Conservation (phyloP, 1,140 invertebrate genomes). For the Drosophila watanabei region DNA sequence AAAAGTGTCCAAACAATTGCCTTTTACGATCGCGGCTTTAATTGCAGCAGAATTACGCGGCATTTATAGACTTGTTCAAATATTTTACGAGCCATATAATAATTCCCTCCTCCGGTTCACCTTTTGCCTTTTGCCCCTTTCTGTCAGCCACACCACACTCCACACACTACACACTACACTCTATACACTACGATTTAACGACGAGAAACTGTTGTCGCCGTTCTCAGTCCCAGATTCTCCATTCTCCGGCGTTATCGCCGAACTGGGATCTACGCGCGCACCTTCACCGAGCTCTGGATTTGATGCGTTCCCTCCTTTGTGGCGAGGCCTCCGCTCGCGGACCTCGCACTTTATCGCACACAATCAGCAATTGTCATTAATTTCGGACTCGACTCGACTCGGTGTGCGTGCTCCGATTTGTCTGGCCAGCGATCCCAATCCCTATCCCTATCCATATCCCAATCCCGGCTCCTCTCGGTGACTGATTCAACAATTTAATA, state of each 20-base stretch:
- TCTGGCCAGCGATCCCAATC: conserved; percentile 29
- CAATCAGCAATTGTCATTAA: conserved; percentile 84
- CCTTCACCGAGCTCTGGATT: conserved; percentile 53
- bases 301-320: conserved; percentile 19
- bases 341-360: conserved; percentile 68
- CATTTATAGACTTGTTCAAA: conserved; percentile 82
- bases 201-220: conserved; percentile 56
- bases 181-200: conserved; percentile 32
- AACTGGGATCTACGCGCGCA: conserved; percentile 63
- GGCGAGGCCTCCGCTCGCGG: conserved; percentile 39
- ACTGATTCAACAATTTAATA: conserved; percentile 83
- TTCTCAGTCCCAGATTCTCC: conserved; percentile 20
- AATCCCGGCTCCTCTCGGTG: conserved; percentile 36
- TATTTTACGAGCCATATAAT: conserved; percentile 82
- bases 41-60: conserved; percentile 74
- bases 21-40: conserved; percentile 50
- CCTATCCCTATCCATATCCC: background rate
- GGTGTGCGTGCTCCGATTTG: conserved; percentile 82
- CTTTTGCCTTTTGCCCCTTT: conserved; percentile 48
- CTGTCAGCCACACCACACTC: conserved; percentile 9
- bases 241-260: conserved; percentile 45
- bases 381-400: conserved; percentile 65
- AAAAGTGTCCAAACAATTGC: conserved; percentile 56
- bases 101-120: conserved; percentile 47
- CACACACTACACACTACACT: background rate